Evolutionary conservation across 2,113 vertebrate species (phyloP), one percentile per base, ranked within the genome.

Genomic region (Gasterosteus aculeatus): DNA sequence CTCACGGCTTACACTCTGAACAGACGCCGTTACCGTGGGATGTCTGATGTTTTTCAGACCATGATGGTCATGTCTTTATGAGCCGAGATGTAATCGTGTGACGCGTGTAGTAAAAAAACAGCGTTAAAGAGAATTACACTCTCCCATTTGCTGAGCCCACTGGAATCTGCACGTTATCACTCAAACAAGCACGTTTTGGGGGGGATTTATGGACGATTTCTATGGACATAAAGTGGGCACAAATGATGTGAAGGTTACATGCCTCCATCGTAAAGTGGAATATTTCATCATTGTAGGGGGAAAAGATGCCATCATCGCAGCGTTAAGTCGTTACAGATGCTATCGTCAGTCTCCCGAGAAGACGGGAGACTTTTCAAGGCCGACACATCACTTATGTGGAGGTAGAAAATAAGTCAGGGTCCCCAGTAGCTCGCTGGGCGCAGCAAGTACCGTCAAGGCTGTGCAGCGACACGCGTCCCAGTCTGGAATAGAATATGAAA

Each of bases 1-100:
- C 54, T 77, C 70, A 38, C 44, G n/a, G 51, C 12, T 75, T 75
- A 72, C 14, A 56, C 49, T 72, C 26, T 39, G 71, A 76, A 38
- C 71, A 51, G 66, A 85, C 72, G 56, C 59, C 51, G 33, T 22
- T 54, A 54, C 26, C 3, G 38, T 44, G 33, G 41, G 47, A 72
- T 31, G 14, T 3, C 62, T 19, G 29, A 38, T 51, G 58, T 39
- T 10, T 49, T 8, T 22, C 7, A 59, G 15, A 38, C 18, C 19
- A 72, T 3, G 9, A 5, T 2, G 11, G 15, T 54, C 19, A 51
- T 4, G 49, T 51, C 4, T 3, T n/a, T 19, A 9, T 29, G 41
- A 64, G 44, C 9, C 1, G 14, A 26, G 8, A 1, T 39, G 39
- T 19, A 19, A 42, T 31, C 15, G 44, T 41, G 38, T 61, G 19